Percentiles rank a stretch among this genome's conserved stretches.
phyloP scores from a whole-genome alignment of 2,888 invertebrate genomes.

The Drosophila quinaria region DNA sequence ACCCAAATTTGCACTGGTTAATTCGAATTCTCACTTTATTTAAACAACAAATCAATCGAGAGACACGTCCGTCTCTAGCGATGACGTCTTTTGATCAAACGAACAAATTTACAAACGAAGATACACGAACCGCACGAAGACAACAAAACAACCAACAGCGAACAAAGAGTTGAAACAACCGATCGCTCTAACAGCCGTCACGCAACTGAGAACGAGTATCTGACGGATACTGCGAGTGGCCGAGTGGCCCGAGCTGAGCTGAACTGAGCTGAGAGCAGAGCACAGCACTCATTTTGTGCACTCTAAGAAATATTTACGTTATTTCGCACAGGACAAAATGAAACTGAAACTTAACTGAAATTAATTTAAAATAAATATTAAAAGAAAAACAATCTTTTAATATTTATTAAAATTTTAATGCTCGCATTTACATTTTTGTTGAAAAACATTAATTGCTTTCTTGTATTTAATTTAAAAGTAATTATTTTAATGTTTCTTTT shows the following conservation, averaged over 20 bases:
- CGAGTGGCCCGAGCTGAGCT: neutral
- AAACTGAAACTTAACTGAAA: neutral
- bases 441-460: too few species aligned
- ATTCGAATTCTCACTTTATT: constrained; percentile 35
- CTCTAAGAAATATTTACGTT: constrained; percentile 9
- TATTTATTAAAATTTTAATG: too few species aligned
- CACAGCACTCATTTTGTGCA: constrained; percentile 6
- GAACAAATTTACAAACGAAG: constrained; percentile 42
- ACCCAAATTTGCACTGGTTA: constrained; percentile 27
- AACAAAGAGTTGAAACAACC: constrained; percentile 54
- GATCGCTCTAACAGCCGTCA: constrained; percentile 65
- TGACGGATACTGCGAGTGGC: constrained; percentile 4
- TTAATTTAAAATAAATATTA: neutral
- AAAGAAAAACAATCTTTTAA: too few species aligned
- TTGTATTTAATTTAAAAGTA: too few species aligned
- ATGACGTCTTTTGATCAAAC: constrained; percentile 70
- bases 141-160: constrained; percentile 9
- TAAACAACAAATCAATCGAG: constrained; percentile 65
- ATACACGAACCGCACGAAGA: constrained; percentile 25
- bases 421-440: too few species aligned
- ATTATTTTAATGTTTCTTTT: too few species aligned
- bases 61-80: constrained; percentile 70
- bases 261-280: constrained; percentile 18
- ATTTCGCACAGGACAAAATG: neutral
- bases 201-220: constrained; percentile 51